Evolutionary conservation across 2,888 invertebrate genomes (phyloP), one percentile per base, ranked within the genome.

Genomic region (Nycteola revayana): DNA sequence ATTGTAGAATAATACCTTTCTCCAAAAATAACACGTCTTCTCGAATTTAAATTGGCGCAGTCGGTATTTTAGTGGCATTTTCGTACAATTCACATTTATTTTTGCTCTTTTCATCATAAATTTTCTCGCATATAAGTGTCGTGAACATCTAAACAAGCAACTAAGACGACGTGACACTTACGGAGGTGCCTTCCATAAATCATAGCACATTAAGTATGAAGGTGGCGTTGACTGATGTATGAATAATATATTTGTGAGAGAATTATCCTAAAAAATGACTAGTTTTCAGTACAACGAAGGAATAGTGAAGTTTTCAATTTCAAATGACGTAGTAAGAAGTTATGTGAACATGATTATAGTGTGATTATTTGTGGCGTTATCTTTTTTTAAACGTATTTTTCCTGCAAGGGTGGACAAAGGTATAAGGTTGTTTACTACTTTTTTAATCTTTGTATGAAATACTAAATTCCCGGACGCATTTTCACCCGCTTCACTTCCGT

Each of bases 181-280:
- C 49, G 54, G 58, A 40, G 25, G 28, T 39, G 36, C 32, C 6
- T 36, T 52, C 46, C 49, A 71, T 73, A 70, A 70, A 73, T 70
- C 73, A 68, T 47, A 48, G 22, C 37, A 59, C 59, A 69, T 71
- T 71, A 72, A 68, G 62, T 58, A 32, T 43, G 55, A 63, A 60
- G 54, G 40, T 37, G 44, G 42, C 42, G 43, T 42, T 53, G 59
- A 55, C 47, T 60, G 54, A 54, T 47, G 52, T 43, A 54, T 69
- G 67, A 65, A 70, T 70, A 59, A 65, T 68, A 54, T 65, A 68
- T 58, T 20, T 32, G 26, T 9, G 27, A 37, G 40, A 49, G 49
- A 45, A 10, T 26, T 32, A 52, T 43, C 29, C 31, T 44, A 32
- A 57, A 32, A 28, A 41, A 49, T 49, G 32, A 24, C 10, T 41